A percentile compares a stretch with the other conserved stretches of the same genome.
phyloP scores from a whole-genome alignment of 2,113 vertebrate genomes.

The Callipepla californica region DNA sequence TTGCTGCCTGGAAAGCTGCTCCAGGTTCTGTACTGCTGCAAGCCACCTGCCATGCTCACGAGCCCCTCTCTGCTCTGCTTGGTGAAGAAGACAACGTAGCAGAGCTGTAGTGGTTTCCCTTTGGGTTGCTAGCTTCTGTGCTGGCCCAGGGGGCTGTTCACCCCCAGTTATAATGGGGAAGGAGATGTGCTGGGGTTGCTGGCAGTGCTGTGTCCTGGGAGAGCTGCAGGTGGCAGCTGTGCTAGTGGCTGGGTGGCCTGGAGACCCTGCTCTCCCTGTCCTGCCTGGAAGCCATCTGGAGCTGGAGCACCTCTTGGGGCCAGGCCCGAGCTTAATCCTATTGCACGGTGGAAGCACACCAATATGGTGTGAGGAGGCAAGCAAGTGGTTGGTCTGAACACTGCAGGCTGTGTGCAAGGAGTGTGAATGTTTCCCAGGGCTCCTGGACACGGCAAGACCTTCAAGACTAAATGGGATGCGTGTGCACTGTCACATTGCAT shows the following conservation, averaged over 20 bases:
- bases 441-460: background rate
- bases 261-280: background rate
- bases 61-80: background rate
- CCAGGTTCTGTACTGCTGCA: background rate
- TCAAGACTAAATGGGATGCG: background rate
- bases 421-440: background rate
- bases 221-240: background rate
- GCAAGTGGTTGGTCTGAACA: background rate
- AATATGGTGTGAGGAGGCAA: background rate
- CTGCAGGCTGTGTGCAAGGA: background rate
- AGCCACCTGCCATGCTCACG: background rate
- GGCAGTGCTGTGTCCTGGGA: background rate
- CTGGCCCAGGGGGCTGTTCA: background rate
- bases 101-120: background rate
- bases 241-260: background rate
- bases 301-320: background rate
- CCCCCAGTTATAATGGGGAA: background rate
- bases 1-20: background rate
- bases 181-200: background rate
- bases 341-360: background rate
- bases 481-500: accelerated
- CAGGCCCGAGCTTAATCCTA: background rate
- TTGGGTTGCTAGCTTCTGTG: accelerated
- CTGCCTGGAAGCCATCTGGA: constrained; percentile 40
- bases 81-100: background rate